Evolutionary conservation across 2,888 invertebrate genomes (phyloP), one percentile per base, ranked within the genome.

Genomic region (Catotricha subobsoleta): DNA sequence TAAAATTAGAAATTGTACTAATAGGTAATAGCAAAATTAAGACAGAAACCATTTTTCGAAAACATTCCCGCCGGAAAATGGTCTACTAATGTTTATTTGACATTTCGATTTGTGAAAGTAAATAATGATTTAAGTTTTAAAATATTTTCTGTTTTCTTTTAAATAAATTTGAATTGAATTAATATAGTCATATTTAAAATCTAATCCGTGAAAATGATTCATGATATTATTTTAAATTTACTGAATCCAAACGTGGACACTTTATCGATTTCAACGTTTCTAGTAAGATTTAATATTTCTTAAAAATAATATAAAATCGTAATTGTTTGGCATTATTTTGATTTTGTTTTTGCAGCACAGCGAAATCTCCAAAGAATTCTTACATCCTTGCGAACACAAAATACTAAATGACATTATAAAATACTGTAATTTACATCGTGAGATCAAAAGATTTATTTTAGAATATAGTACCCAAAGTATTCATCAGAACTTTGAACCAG

Each of bases 311-410:
- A 9, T 12, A 20, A 23, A 16, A 25, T 7, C n/a, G n/a, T 29
- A 12, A 12, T 29, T 29, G 29, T 29, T 4, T n/a, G 8, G 8
- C 7, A 9, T 4, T 29, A n/a, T 4, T 13, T 28, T 3, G 13
- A 16, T 31, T 31, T 31, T 31, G 18, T 35, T 27, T 37, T 40
- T 39, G 28, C 27, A 47, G 45, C 39, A 18, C 16, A 19, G 53
- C 0, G 51, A 57, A 34, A 50, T 51, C 7, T 51, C 54, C 1
- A 49, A 53, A 0, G 44, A 47, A 35, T 60, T 58, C 46, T 45
- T 60, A 16, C 62, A 80, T 59, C 74, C 77, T 40, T 76, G 76
- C 12, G 82, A 83, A 60, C 63, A 63, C 46, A 68, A 66, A 46
- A 58, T 76, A 41, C 68, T 72, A 46, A 59, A 65, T 40, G 68